A percentile compares a stretch with the other conserved stretches of the same genome.
Conservation (phyloP, 1,140 invertebrate genomes). For the Semibalanus balanoides region DNA sequence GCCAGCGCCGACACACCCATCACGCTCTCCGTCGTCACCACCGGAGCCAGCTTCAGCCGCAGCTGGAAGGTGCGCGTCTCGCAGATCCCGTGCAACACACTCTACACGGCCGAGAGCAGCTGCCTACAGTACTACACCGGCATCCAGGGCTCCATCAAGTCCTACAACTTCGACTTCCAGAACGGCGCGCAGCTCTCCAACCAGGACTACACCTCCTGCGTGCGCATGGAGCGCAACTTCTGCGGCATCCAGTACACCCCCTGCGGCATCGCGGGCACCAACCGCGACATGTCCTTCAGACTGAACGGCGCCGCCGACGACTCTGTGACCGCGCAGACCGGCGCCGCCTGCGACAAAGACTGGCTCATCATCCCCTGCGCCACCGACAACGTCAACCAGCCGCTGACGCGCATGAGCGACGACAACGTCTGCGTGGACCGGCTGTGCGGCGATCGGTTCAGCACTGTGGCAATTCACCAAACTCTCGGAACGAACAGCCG, state of each 20-base stretch:
- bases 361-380: background rate
- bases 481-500: conserved; percentile 7
- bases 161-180: conserved; percentile 64
- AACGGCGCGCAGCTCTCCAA: conserved; percentile 65
- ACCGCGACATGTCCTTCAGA: background rate
- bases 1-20: conserved; percentile 9
- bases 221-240: conserved; percentile 70
- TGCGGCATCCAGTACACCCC: conserved; percentile 69
- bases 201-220: conserved; percentile 74
- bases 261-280: conserved; percentile 46
- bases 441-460: conserved; percentile 54
- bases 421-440: conserved; percentile 42
- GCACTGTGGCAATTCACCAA: conserved; percentile 35
- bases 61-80: conserved; percentile 23
- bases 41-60: conserved; percentile 18
- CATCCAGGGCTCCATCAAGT: conserved; percentile 29
- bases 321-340: conserved; percentile 7
- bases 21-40: conserved; percentile 20
- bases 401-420: background rate
- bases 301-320: conserved; percentile 8
- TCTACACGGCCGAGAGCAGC: conserved; percentile 17
- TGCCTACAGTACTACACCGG: conserved; percentile 15
- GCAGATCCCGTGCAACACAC: conserved; percentile 20
- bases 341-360: background rate
- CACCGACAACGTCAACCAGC: background rate